Percentiles rank a stretch among this genome's conserved stretches.
Conservation (phyloP, 1,140 invertebrate genomes). For the Sarcophaga bullata region DNA sequence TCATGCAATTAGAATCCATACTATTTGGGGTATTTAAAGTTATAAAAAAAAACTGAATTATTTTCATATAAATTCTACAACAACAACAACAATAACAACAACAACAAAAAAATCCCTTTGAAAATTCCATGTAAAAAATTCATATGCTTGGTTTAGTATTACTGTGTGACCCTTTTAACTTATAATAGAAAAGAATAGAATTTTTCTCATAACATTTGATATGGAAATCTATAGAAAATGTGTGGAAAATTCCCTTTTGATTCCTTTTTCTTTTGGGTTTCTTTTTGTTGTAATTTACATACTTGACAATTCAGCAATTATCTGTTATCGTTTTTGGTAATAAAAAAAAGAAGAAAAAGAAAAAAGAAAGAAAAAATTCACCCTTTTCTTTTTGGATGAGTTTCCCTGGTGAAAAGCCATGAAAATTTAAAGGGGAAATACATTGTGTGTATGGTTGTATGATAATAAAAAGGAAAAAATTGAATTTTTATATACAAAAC, state of each 20-base stretch:
- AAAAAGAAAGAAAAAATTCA: background rate
- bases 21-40: too few species aligned
- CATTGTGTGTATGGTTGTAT: background rate
- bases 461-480: background rate
- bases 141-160: too few species aligned
- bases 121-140: too few species aligned
- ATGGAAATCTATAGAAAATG: background rate
- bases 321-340: background rate
- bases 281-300: background rate
- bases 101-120: too few species aligned
- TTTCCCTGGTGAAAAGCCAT: background rate
- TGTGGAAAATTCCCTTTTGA: background rate
- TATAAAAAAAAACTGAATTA: too few species aligned
- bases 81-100: too few species aligned
- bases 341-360: background rate
- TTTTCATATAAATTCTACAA: too few species aligned
- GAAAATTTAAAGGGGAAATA: too few species aligned
- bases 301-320: background rate
- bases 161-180: too few species aligned
- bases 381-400: background rate
- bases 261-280: background rate
- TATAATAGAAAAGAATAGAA: too few species aligned
- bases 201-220: background rate
- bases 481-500: conserved; percentile 16
- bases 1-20: too few species aligned